Percentiles rank a stretch among this genome's conserved stretches.
Evolutionary conservation across 2,797 vertebrate species (phyloP).

Genomic region (Sebastolobus alascanus): DNA sequence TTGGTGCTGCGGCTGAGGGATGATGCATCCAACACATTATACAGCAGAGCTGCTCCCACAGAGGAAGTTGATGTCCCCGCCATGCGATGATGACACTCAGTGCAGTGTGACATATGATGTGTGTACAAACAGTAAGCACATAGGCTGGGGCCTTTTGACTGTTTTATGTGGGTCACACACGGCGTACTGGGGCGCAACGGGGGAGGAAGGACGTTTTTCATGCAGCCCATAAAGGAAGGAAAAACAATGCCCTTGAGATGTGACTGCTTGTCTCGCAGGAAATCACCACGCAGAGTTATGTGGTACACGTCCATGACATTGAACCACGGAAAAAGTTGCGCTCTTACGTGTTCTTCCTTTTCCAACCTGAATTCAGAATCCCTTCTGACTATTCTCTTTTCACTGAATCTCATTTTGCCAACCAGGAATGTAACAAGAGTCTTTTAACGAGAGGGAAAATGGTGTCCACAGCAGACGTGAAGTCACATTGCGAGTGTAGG

Average conservation of each 20-base stretch:
- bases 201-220: constrained; percentile 69
- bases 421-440: constrained; percentile 39
- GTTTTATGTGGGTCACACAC: constrained; percentile 75
- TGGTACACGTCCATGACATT: constrained; percentile 55
- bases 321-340: constrained; percentile 30
- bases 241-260: constrained; percentile 72
- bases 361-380: background rate
- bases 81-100: constrained; percentile 65
- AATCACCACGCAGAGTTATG: constrained; percentile 58
- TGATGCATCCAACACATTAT: constrained; percentile 73
- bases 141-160: constrained; percentile 47
- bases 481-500: background rate
- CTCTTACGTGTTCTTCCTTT: constrained; percentile 1
- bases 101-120: constrained; percentile 73
- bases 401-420: constrained; percentile 10
- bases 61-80: constrained; percentile 70
- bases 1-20: constrained; percentile 65
- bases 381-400: constrained; percentile 14
- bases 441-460: constrained; percentile 41
- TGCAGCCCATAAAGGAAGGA: constrained; percentile 55
- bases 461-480: background rate
- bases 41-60: constrained; percentile 57
- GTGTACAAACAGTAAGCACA: constrained; percentile 72
- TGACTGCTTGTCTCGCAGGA: constrained; percentile 66
- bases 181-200: constrained; percentile 25